Evolutionary conservation across 2,113 vertebrate species (phyloP).

Genomic region (Callithrix jacchus): DNA sequence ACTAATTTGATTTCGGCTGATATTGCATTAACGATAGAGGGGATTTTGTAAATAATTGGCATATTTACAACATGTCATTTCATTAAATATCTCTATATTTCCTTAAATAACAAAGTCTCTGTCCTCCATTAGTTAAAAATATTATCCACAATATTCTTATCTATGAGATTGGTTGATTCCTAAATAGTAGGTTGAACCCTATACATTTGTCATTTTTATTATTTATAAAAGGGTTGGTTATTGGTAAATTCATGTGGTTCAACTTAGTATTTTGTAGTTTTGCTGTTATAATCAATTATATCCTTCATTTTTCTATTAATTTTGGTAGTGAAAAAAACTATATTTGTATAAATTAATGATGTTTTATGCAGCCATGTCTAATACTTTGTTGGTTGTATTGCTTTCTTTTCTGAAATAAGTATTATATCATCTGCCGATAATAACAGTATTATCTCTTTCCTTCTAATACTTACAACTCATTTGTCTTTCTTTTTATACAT

Average conservation of each 20-base stretch:
- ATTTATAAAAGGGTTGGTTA: background rate
- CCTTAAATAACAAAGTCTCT: background rate
- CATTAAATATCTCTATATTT: background rate
- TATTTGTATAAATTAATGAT: background rate
- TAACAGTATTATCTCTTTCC: background rate
- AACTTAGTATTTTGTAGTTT: background rate
- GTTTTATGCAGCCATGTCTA: background rate
- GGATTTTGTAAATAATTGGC: background rate
- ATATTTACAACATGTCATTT: background rate
- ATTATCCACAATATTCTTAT: background rate
- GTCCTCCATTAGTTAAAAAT: background rate
- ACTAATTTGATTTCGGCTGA: background rate
- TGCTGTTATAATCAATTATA: background rate
- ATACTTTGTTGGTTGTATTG: background rate
- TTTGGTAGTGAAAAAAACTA: background rate
- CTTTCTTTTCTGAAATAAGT: background rate
- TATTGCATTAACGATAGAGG: background rate
- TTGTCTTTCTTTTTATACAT: background rate
- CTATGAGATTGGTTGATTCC: background rate
- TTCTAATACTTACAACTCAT: background rate
- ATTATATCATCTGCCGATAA: background rate
- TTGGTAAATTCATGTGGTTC: background rate
- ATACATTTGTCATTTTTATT: background rate
- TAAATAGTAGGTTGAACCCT: background rate
- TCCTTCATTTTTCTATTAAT: background rate